Evolutionary conservation across 2,113 vertebrate genomes (phyloP), one percentile per base, ranked within the genome.

Genomic region (Gobiocypris rarus): DNA sequence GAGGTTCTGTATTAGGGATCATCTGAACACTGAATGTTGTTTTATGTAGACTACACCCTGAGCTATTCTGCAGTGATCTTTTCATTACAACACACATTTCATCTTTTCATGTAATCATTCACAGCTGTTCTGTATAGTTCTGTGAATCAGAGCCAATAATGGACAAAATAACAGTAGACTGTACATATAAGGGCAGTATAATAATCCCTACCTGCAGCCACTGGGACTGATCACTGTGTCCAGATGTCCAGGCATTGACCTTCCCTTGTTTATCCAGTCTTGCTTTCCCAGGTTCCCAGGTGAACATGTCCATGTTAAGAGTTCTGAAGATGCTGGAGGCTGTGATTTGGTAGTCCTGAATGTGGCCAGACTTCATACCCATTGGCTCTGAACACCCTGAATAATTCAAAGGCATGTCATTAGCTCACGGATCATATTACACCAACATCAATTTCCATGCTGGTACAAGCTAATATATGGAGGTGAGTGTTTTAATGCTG

Each of bases 221-320:
- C 81, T 99, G 98, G 5, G 97, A 98, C 89, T 99, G 98, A 92
- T 99, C 97, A 3, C 95, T 99, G 89, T 95, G 97, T 89, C 98
- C 98, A 0, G 98, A 97, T 19, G 98, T 99, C 98, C 98, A 99
- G 65, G 98, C 98, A 26, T 99, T 99, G 52, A 99, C 97, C 90
- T 99, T 99, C 88, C 98, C 98, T 91, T 99, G 98, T 88, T 98
- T 99, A 94, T 99, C 98, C 89, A 99, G 93, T 0, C 98, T 94
- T 67, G 98, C 97, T 91, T 99, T 99, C 70, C 97, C 94, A n/a
- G 98, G 96, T 89, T 99, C 97, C 98, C 98, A 99, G 9, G 97
- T 93, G 6, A 99, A 99, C 97, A 99, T 98, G 90, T 99, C 98
- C 98, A 99, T 98, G 93, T 99, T 99, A 90, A 99, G 96, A 0